Conservation (phyloP, 2,797 vertebrate species). For the Silurus aristotelis region DNA sequence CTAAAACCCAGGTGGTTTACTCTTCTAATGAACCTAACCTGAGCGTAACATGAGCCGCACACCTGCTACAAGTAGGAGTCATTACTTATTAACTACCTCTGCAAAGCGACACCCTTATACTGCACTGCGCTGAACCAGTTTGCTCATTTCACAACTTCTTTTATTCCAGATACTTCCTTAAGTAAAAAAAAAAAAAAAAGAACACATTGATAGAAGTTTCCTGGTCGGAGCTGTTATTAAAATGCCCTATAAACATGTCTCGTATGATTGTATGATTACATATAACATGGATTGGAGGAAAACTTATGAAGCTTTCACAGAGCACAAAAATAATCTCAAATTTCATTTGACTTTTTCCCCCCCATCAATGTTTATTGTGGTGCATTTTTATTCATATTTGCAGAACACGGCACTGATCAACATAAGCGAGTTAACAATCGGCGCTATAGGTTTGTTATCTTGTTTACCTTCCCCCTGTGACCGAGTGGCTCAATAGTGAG, state of each 20-base stretch:
- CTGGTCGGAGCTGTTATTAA: constrained; percentile 3
- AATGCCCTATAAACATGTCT: not conserved
- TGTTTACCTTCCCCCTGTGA: constrained; percentile 90
- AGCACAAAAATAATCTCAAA: not conserved
- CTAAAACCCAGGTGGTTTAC: constrained; percentile 74
- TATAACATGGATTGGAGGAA: not conserved
- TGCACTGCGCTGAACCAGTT: constrained; percentile 45
- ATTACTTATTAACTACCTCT: constrained; percentile 57
- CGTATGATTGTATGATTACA: not conserved
- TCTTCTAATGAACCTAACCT: constrained; percentile 71
- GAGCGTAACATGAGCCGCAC: constrained; percentile 71
- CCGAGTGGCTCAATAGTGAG: constrained; percentile 92
- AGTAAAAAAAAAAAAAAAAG: constrained; percentile 16
- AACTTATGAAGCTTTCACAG: not conserved
- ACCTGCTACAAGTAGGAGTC: constrained; percentile 71
- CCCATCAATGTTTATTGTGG: not conserved
- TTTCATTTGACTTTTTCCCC: not conserved
- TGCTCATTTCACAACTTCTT: constrained; percentile 48
- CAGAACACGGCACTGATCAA: not conserved
- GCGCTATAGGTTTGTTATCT: not conserved
- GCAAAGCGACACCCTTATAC: constrained; percentile 52
- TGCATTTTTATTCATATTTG: not conserved
- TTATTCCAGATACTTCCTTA: constrained; percentile 37
- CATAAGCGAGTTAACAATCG: not conserved
- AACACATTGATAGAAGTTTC: not conserved